Evolutionary conservation across 2,113 vertebrate genomes (phyloP).

Genomic region (Rhagologus leucostigma): DNA sequence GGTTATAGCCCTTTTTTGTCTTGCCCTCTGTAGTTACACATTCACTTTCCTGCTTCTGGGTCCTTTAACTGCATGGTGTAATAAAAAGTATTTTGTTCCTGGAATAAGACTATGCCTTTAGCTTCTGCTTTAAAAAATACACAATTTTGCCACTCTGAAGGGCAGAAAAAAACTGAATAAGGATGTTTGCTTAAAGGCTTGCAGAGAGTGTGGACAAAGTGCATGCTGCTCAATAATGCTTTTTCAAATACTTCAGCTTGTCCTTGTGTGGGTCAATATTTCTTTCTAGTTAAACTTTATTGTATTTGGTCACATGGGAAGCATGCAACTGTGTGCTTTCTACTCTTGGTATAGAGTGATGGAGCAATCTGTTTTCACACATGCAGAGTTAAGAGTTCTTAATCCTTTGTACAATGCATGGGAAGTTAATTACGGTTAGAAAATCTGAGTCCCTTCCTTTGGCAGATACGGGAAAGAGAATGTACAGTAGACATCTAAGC

Average conservation of each 20-base stretch:
- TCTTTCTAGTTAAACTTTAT: slow-evolving; percentile 60
- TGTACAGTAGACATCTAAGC: background rate
- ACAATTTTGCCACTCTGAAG: background rate
- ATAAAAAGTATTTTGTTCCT: background rate
- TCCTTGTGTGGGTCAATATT: background rate
- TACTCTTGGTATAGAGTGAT: background rate
- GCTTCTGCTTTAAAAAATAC: background rate
- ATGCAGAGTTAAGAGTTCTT: background rate
- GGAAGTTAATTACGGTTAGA: background rate
- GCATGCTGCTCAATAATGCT: background rate
- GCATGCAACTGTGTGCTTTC: background rate
- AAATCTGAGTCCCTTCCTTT: background rate
- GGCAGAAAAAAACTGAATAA: background rate
- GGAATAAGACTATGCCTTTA: background rate
- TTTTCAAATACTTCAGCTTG: slow-evolving; percentile 47
- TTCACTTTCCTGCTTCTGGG: background rate
- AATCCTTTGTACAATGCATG: background rate
- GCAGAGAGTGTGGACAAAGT: slow-evolving; percentile 56
- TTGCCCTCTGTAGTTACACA: background rate
- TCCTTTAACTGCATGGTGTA: background rate
- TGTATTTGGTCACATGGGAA: slow-evolving; percentile 30
- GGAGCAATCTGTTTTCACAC: background rate
- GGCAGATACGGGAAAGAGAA: background rate
- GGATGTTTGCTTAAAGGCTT: slow-evolving; percentile 56
- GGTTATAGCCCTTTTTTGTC: background rate